phyloP scores from a whole-genome alignment of 2,888 invertebrate species.

The Schrankia costaestrigalis region DNA sequence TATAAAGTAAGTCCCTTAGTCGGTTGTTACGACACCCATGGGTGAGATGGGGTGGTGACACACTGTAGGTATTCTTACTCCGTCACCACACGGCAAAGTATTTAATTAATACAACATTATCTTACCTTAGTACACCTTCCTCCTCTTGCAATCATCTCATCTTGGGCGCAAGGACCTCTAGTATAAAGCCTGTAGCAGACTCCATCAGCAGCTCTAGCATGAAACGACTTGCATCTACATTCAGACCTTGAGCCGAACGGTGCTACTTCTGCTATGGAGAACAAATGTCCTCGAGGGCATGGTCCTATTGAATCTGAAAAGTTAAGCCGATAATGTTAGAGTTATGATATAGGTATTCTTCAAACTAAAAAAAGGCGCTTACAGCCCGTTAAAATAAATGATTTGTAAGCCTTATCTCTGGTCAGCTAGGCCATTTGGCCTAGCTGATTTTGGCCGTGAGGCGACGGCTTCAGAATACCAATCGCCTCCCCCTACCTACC shows the following conservation, averaged over 20 bases:
- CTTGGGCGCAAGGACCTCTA: slow-evolving; percentile 86
- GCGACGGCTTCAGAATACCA: no score
- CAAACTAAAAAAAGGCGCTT: no score
- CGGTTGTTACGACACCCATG: no score
- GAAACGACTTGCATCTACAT: slow-evolving; percentile 86
- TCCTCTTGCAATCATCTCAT: slow-evolving; percentile 85
- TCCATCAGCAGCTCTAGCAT: slow-evolving; percentile 78
- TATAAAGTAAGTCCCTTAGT: no score
- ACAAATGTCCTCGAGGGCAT: slow-evolving; percentile 87
- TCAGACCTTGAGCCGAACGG: slow-evolving; percentile 69
- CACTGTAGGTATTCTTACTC: not conserved
- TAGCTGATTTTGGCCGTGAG: no score
- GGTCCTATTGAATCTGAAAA: slow-evolving; percentile 87
- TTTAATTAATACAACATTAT: not conserved
- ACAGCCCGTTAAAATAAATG: no score
- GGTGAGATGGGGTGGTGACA: no score
- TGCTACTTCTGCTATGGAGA: slow-evolving; percentile 75
- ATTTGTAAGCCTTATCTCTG: no score
- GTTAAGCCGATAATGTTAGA: no score
- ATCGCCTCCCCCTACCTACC: no score
- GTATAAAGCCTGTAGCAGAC: slow-evolving; percentile 90
- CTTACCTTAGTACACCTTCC: slow-evolving; percentile 82
- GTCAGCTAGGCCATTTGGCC: no score
- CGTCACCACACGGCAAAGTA: not conserved
- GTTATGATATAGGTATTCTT: no score